Base-by-base conservation (phyloP, 2,888 invertebrate genomes). In the Drosophila neutralis region DNA sequence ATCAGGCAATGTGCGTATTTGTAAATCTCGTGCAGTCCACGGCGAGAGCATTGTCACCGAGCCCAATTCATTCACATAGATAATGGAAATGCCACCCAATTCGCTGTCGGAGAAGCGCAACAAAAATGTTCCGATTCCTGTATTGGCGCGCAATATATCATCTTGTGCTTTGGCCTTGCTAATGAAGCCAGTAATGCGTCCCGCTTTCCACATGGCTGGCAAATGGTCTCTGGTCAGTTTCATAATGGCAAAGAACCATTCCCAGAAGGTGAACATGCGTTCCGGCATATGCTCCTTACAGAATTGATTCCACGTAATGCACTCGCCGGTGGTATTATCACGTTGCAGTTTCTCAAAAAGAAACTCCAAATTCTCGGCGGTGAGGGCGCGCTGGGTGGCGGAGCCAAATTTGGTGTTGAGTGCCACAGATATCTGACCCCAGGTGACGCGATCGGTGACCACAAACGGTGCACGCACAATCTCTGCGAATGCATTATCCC, bases 401-500 rank as follows among this genome's bases (percentile, higher is more conserved):
- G 97, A 96, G 64, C 95, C 95, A 92, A 99, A 99, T 92, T 99
- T 99, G 78, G 97, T 96, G 79, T 98, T 97, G 0, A 99, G 94
- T 0, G 98, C 98, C 80, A 97, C 97, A 0, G 98, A 98, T 10
- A 99, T 94, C 82, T 96, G 96, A 1, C 95, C 94, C 99, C 99
- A 99, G 57, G 89, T 90, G 67, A 96, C 99, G 94, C 97, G 96
- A 83, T 98, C 98, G 0, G 98, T 98, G 29, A 98, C 98, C 42
- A 96, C 95, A 92, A 99, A 99, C 0, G 98, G 98, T 76, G 96
- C 96, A 7, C 98, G 94, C 0, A 97, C 97, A 1, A 98, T 97
- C 81, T 98, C 98, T 27, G 98, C 97, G 93, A 99, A 99, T 0
- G 99, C 99, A 94, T 99, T 99, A 93, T 99, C 99, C 99, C 99